These are phyloP conservation scores for Aphelinus certus DNA, from an alignment of 1,140 invertebrate genomes.

Conservation along the genomic window DNA sequence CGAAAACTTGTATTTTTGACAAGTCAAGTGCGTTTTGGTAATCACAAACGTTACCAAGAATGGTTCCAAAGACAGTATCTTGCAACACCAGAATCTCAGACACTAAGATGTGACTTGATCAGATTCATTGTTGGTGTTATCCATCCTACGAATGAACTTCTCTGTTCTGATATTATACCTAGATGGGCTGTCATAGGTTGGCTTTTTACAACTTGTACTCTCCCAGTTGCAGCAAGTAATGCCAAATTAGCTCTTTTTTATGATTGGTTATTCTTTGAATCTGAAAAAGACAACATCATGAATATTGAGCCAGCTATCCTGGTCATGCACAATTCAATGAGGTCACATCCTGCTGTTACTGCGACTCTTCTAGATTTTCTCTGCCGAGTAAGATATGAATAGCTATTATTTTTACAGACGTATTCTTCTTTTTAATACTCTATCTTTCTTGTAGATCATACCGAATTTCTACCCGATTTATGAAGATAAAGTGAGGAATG, in stretches of 20 bases:
- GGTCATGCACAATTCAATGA: conserved; percentile 97
- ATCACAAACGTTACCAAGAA: conserved; percentile 97
- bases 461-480: conserved; percentile 90
- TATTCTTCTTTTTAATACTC: conserved; percentile 7
- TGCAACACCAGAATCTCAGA: conserved; percentile 95
- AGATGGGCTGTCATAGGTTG: conserved; percentile 98
- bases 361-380: conserved; percentile 95
- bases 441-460: conserved; percentile 78
- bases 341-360: conserved; percentile 94
- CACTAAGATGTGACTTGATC: conserved; percentile 93
- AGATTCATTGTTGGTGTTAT: conserved; percentile 97
- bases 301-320: conserved; percentile 99
- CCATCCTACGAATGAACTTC: conserved; percentile 95
- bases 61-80: conserved; percentile 99
- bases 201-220: conserved; percentile 96
- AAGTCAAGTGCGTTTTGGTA: conserved; percentile 93
- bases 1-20: conserved; percentile 93
- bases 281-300: conserved; percentile 98
- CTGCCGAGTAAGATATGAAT: conserved; percentile 73
- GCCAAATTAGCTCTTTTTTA: conserved; percentile 96
- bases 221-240: conserved; percentile 92
- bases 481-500: conserved; percentile 85
- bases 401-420: neutral
- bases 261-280: conserved; percentile 97
- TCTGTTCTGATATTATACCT: conserved; percentile 98